Base-by-base conservation (phyloP, 2,888 invertebrate species). In the Fragum fragum region DNA sequence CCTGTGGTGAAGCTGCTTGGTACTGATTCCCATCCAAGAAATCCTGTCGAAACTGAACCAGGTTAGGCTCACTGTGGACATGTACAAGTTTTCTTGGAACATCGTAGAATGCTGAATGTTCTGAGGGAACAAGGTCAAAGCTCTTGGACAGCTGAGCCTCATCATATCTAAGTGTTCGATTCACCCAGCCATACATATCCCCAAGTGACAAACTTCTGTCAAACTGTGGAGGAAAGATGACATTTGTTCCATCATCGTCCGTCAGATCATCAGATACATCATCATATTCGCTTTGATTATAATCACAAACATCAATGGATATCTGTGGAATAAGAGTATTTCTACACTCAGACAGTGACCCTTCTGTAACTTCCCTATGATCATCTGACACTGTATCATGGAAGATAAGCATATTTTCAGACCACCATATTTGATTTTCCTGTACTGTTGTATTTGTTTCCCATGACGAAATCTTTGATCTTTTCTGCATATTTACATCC, bases 1-100 rank as follows among this genome's bases (percentile, higher is more conserved):
- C 97, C 88, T 83, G 70, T 39, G 90, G 88, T 32, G 87, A 85
- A 21, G 42, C 63, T 5, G 76, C 73, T 29, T 59, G 79, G 90
- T 95, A 95, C 57, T 87, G 81, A 39, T 55, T 52, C n/a, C 76
- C 75, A 76, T 87, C 77, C 26, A 47, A 57, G 77, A 86, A 78
- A 21, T 83, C 79, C 32, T 83, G 77, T 11, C 82, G 74, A 71
- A 74, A 83, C 47, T 80, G 81, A 29, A 77, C 82, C 52, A 91
- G 59, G 28, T 88, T 89, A 21, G 92, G 91, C 61, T 90, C 92
- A 82, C 92, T 92, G 39, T 86, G 86, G 16, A 91, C 91, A 85
- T 92, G 91, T 23, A 80, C 77, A 66, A 90, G 83, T 66, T 88
- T 89, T 55, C 73, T 83, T 36, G 91, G 91, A n/a, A 88, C 87